These are phyloP conservation scores for Neodon shergylaensis DNA, from an alignment of 2,113 vertebrate species.

Conservation along the genomic window DNA sequence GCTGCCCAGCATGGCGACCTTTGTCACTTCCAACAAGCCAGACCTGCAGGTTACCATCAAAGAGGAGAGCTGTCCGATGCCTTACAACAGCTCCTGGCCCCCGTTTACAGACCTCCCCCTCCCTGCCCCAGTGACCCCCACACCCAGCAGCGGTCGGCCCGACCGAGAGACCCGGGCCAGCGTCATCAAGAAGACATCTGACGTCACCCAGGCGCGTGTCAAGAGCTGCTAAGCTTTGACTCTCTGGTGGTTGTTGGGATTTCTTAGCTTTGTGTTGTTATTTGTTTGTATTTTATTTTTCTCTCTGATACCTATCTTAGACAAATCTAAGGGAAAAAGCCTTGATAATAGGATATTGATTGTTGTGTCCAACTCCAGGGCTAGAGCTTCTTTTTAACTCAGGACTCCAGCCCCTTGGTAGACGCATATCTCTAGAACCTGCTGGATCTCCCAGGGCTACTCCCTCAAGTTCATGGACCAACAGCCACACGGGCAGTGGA, in stretches of 20 bases:
- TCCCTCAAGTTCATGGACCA: constrained; percentile 86
- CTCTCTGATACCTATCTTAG: constrained; percentile 82
- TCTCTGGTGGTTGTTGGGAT: constrained; percentile 61
- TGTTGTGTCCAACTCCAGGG: constrained; percentile 83
- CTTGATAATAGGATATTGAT: constrained; percentile 82
- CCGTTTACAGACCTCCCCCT: constrained; percentile 85
- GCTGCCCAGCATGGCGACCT: constrained; percentile 95
- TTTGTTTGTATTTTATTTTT: constrained; percentile 85
- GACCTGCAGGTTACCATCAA: constrained; percentile 94
- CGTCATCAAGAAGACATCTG: constrained; percentile 98
- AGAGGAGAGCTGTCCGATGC: constrained; percentile 89
- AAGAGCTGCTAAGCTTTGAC: constrained; percentile 89
- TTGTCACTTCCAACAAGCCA: constrained; percentile 91
- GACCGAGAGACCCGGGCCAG: constrained; percentile 93
- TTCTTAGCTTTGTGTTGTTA: constrained; percentile 77
- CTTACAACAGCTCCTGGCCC: constrained; percentile 92
- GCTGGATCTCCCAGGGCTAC: constrained; percentile 82
- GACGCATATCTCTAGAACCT: constrained; percentile 77
- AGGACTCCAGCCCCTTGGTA: constrained; percentile 86
- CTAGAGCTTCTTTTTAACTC: constrained; percentile 87
- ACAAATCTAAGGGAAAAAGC: constrained; percentile 85
- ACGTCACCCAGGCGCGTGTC: constrained; percentile 92
- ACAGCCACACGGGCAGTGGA: constrained; percentile 81
- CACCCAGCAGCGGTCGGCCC: constrained; percentile 85
- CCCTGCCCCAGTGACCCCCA: constrained; percentile 75